phyloP scores from a whole-genome alignment of 2,888 invertebrate genomes.

The Dinocampus coccinellae region DNA sequence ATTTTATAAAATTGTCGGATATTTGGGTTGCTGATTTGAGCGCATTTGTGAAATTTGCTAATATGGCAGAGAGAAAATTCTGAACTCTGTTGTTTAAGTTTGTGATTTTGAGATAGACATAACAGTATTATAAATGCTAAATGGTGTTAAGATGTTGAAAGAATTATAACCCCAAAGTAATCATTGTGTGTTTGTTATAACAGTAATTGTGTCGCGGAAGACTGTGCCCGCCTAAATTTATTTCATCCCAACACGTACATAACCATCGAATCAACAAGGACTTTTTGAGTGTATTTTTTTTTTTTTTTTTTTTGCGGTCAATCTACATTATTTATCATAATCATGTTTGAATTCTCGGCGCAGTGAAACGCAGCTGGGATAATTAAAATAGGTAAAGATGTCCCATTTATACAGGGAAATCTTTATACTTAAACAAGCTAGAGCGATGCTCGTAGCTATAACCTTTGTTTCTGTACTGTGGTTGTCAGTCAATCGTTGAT shows the following conservation, averaged over 20 bases:
- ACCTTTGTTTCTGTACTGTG: slow-evolving; percentile 51
- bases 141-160: slow-evolving; percentile 49
- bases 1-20: slow-evolving; percentile 34
- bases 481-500: slow-evolving; percentile 19
- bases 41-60: slow-evolving; percentile 60
- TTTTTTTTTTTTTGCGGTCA: slow-evolving; percentile 25
- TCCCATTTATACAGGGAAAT: slow-evolving; percentile 11
- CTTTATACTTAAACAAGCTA: slow-evolving; percentile 22
- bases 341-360: slow-evolving; percentile 52
- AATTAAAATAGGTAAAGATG: slow-evolving; percentile 57
- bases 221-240: slow-evolving; percentile 33
- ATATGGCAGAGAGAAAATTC: slow-evolving; percentile 62
- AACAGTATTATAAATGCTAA: slow-evolving; percentile 42
- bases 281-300: slow-evolving; percentile 40
- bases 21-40: slow-evolving; percentile 56
- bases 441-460: slow-evolving; percentile 48
- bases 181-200: slow-evolving; percentile 29
- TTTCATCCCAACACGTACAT: slow-evolving; percentile 30
- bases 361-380: slow-evolving; percentile 57
- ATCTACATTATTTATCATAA: slow-evolving; percentile 61
- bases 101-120: slow-evolving; percentile 44
- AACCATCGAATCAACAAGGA: slow-evolving; percentile 34
- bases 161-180: slow-evolving; percentile 36
- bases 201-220: slow-evolving; percentile 25
- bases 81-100: slow-evolving; percentile 62